These are phyloP conservation scores for Sisor rabdophorus DNA, from an alignment of 2,113 vertebrate species.

Conservation along the genomic window DNA sequence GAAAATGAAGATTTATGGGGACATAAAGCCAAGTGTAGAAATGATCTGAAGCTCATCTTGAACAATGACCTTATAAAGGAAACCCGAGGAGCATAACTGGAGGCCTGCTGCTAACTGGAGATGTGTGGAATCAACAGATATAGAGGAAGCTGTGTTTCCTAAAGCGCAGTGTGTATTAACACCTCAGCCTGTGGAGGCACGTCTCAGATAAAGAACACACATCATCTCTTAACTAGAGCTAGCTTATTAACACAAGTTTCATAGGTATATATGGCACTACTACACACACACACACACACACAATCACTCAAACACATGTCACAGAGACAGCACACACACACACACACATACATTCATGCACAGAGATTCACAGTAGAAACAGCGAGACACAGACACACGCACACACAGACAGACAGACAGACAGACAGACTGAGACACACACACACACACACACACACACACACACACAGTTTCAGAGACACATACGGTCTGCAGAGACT, in stretches of 20 bases:
- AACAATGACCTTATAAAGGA: not conserved
- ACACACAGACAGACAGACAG: not conserved
- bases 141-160: constrained; percentile 9
- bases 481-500: constrained; percentile 18
- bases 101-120: not conserved
- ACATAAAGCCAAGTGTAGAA: not conserved
- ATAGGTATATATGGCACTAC: not conserved
- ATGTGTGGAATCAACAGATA: constrained; percentile 21
- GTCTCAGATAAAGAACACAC: not conserved
- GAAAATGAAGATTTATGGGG: no score
- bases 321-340: not conserved
- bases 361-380: not conserved
- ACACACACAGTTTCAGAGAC: not conserved
- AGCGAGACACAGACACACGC: not conserved
- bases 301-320: not conserved
- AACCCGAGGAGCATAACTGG: not conserved
- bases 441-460: not conserved
- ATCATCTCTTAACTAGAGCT: not conserved
- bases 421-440: not conserved
- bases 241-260: not conserved
- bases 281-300: not conserved
- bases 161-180: constrained; percentile 27
- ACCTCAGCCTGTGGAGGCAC: constrained; percentile 23
- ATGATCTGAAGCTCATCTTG: not conserved
- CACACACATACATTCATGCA: not conserved